Conservation (phyloP, 2,797 vertebrate species). For the Gallinago solitaria region DNA sequence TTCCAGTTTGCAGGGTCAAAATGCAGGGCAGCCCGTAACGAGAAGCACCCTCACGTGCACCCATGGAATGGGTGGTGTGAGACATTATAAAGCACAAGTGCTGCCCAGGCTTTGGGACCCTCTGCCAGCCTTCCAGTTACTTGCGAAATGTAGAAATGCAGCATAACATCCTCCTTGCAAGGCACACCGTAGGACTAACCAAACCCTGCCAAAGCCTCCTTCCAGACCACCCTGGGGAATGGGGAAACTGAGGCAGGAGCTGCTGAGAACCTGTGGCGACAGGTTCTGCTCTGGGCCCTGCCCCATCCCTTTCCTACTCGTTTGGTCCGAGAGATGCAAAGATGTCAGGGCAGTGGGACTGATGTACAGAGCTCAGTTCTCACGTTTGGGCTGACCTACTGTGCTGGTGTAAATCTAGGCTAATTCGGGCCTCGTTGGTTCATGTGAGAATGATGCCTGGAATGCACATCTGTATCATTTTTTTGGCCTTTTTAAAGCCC, state of each 20-base stretch:
- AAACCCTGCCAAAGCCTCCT: neutral
- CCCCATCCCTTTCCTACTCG: neutral
- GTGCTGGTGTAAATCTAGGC: neutral
- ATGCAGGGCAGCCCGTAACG: neutral
- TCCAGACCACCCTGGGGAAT: neutral
- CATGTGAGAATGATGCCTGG: conserved; percentile 18
- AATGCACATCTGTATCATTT: conserved; percentile 24
- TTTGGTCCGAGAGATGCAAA: neutral
- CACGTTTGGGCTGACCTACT: neutral
- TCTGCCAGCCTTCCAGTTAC: neutral
- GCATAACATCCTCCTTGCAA: neutral
- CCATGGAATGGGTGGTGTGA: neutral
- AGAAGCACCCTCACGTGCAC: neutral
- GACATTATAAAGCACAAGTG: neutral
- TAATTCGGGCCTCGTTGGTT: neutral
- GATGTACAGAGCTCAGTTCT: neutral
- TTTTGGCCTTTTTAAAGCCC: neutral
- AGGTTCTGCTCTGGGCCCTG: neutral
- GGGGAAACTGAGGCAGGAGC: neutral
- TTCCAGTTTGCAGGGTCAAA: neutral
- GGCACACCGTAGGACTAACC: neutral
- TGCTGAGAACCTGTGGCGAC: neutral
- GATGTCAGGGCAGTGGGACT: rapidly evolving
- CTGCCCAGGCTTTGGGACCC: neutral
- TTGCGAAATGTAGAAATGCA: neutral